Base-by-base conservation (phyloP, 2,113 vertebrate species). In the Nerophis lumbriciformis region DNA sequence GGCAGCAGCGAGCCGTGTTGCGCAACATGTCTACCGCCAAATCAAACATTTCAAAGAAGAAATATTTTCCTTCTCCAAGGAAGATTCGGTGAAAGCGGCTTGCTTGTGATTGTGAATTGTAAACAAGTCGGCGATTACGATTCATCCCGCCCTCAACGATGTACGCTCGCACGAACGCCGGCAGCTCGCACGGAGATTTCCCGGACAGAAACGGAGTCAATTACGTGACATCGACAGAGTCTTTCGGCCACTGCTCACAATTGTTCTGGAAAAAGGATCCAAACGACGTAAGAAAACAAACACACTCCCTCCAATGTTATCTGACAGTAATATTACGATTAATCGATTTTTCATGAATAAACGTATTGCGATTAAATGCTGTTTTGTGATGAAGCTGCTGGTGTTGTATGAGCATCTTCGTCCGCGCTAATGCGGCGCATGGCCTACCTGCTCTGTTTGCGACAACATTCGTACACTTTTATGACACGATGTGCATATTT, bases 231-330 rank as follows among this genome's bases (percentile, higher is more conserved):
- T 85, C 86, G 59, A 80, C 86, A 66, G 86, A 88, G 76, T 81
- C 86, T 77, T 88, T 88, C 72, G 83, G 79, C 59, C 86, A 88
- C 79, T 88, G 86, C 82, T 81, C 86, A 45, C 86, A 88, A 76
- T 82, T 88, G 82, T 88, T 88, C 86, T 88, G 86, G 86, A 88
- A 88, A 78, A 88, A 88, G 77, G 86, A 88, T 66, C 86, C 86
- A 62, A 87, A 78, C 82, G 86, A 88, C 76, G 86, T 88, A 88
- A 88, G 86, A 86, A 75, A 81, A 49, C 62, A 70, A 28, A 28
- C 28, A 28, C 80, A 68, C 72, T 69, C 35, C 73, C 50, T 42
- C 55, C 59, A 36, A 52, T 59, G 53, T 66, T 74, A 70, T 69
- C 79, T 63, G 61, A 54, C 61, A 49, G 19, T 45, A 11, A 45